phyloP scores from a whole-genome alignment of 2,113 vertebrate genomes.

The Gallinago jamesoni region DNA sequence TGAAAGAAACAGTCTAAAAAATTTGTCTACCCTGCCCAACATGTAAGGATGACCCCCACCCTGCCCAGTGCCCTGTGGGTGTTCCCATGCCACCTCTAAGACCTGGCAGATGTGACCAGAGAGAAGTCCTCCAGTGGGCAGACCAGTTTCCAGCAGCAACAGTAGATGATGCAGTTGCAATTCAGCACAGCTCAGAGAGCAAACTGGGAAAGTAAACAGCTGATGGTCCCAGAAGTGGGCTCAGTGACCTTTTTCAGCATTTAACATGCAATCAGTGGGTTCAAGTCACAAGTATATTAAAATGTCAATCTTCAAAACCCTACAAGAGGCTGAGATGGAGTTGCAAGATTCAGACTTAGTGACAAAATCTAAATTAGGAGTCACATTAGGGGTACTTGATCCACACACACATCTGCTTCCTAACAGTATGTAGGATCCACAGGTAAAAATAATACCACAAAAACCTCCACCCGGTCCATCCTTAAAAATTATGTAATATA shows the following conservation, averaged over 20 bases:
- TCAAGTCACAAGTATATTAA: not conserved
- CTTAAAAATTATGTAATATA: not conserved
- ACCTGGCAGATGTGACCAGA: not conserved
- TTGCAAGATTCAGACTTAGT: not conserved
- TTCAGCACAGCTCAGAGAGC: not conserved
- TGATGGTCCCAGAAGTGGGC: not conserved
- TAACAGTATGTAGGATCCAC: not conserved
- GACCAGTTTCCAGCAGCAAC: not conserved
- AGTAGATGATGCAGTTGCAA: rapidly evolving
- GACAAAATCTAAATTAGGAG: not conserved
- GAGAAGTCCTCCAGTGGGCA: not conserved
- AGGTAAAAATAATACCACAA: not conserved
- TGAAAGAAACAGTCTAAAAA: not conserved
- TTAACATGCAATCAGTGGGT: not conserved
- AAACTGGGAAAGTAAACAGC: not conserved
- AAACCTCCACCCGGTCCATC: too few species aligned
- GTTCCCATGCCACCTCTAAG: not conserved
- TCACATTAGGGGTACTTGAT: not conserved
- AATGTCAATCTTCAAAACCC: not conserved
- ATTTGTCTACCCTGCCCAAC: not conserved
- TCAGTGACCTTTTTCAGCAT: not conserved
- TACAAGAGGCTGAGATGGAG: not conserved
- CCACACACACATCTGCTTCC: not conserved
- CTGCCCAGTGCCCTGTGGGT: not conserved
- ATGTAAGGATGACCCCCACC: not conserved